Conservation (phyloP, 2,113 vertebrate genomes). For the Zosterops hypoxanthus region DNA sequence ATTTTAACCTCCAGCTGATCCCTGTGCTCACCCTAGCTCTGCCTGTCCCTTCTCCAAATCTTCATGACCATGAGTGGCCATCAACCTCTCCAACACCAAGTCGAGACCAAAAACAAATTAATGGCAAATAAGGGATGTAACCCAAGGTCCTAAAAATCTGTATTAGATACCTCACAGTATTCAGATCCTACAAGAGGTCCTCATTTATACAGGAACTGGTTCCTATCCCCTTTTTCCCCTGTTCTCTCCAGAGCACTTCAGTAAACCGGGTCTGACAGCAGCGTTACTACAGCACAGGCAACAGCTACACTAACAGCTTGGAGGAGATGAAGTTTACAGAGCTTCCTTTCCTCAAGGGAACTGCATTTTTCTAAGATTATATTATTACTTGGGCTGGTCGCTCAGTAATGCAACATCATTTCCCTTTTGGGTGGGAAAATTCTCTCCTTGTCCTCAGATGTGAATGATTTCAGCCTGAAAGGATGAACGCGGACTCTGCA, state of each 20-base stretch:
- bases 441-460: slow-evolving; percentile 62
- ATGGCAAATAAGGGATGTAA: background rate
- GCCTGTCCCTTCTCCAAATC: background rate
- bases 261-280: slow-evolving; percentile 9
- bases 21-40: background rate
- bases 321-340: slow-evolving; percentile 63
- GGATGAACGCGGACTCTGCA: slow-evolving; percentile 4
- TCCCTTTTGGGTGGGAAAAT: slow-evolving; percentile 80
- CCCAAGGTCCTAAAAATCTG: background rate
- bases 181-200: background rate
- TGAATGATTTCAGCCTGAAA: slow-evolving; percentile 67
- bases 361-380: slow-evolving; percentile 80
- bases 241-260: background rate
- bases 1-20: background rate
- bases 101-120: background rate
- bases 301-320: slow-evolving; percentile 56
- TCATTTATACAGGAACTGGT: background rate
- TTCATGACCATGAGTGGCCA: background rate
- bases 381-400: slow-evolving; percentile 75
- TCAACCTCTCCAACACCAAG: background rate
- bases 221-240: background rate
- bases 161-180: background rate
- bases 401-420: slow-evolving; percentile 71
- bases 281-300: slow-evolving; percentile 15
- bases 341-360: slow-evolving; percentile 74